These are phyloP conservation scores for Hanleya hanleyi DNA, from an alignment of 2,888 invertebrate species.

Conservation along the genomic window DNA sequence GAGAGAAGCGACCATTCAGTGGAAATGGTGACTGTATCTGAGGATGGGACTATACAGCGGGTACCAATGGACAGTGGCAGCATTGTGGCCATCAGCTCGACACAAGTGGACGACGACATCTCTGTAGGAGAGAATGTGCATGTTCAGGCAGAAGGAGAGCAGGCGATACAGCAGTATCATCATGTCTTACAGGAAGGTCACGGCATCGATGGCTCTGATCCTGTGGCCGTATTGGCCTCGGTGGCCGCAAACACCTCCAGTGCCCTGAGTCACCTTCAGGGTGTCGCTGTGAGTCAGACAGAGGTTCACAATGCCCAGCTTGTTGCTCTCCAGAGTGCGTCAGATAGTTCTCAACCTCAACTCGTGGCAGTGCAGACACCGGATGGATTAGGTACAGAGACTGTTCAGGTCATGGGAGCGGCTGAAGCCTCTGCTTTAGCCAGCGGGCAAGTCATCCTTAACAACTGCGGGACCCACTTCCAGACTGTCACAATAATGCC, in stretches of 20 bases:
- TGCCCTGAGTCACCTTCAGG: conserved; percentile 37
- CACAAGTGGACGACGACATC: too few relatives aligned
- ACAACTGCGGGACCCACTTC: conserved; percentile 77
- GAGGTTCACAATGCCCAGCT: conserved; percentile 45
- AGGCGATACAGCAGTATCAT: neutral
- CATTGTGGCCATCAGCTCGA: too few relatives aligned
- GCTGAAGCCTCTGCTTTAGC: conserved; percentile 8
- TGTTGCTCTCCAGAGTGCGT: conserved; percentile 56
- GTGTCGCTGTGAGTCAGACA: conserved; percentile 20
- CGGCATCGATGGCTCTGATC: conserved; percentile 40
- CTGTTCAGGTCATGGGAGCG: conserved; percentile 29
- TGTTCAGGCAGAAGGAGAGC: neutral
- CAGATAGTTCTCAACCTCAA: conserved; percentile 59
- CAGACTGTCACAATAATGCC: conserved; percentile 91
- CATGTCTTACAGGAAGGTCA: conserved; percentile 2
- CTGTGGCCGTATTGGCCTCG: conserved; percentile 51
- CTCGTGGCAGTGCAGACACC: conserved; percentile 63
- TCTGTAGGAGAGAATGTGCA: neutral
- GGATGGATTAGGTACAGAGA: conserved; percentile 33
- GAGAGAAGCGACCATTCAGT: too few relatives aligned
- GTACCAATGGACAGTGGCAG: too few relatives aligned
- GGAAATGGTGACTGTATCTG: conserved; percentile 37
- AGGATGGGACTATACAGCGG: conserved; percentile 28
- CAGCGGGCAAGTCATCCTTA: conserved; percentile 38
- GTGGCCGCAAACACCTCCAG: conserved; percentile 46